These are phyloP conservation scores for Sigmodon hispidus DNA, from an alignment of 2,113 vertebrate species.

Conservation along the genomic window DNA sequence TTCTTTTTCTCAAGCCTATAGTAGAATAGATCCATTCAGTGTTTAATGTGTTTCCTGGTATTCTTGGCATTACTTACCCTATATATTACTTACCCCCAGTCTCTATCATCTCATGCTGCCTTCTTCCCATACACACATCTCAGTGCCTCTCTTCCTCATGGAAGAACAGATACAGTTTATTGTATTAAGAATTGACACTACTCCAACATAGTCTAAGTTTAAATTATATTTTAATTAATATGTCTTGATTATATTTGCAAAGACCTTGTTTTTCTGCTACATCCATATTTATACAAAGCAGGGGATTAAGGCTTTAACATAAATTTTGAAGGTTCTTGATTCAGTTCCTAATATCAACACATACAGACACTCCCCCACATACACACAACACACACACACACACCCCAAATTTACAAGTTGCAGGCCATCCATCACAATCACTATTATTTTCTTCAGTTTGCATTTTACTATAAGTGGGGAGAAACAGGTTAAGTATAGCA, in stretches of 20 bases:
- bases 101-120: not conserved
- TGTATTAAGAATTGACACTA: not conserved
- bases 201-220: not conserved
- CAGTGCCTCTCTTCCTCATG: not conserved
- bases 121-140: not conserved
- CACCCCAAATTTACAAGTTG: not conserved
- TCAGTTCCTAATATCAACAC: not conserved
- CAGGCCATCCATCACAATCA: not conserved
- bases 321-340: not conserved
- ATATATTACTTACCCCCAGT: fast-evolving
- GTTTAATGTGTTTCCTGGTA: not conserved
- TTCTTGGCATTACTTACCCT: not conserved
- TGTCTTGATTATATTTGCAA: not conserved
- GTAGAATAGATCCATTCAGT: not conserved
- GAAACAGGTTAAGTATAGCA: not conserved
- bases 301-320: not conserved
- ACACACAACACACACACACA: not conserved
- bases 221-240: not conserved
- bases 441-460: not conserved
- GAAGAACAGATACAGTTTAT: not conserved
- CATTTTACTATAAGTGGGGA: not conserved
- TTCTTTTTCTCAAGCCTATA: not conserved
- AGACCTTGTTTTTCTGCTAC: not conserved
- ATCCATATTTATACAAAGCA: not conserved
- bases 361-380: not conserved